A percentile compares a stretch with the other conserved stretches of the same genome.
Evolutionary conservation across 2,113 vertebrate species (phyloP).

Genomic region (Mobula birostris): DNA sequence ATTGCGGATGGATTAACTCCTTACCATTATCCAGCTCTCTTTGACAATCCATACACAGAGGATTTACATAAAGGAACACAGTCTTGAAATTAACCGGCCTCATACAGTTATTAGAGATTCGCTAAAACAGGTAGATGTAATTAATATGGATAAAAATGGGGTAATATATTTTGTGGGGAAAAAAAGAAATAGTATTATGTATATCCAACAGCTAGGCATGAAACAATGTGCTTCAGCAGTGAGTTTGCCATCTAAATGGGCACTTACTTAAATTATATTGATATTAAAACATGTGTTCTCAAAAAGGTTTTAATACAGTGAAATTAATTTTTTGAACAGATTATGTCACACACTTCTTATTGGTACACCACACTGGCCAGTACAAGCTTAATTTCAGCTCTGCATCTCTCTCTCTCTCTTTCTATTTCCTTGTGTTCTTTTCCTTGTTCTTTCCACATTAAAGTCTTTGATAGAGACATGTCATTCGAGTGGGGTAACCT

Average conservation of each 20-base stretch:
- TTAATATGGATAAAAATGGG: too few relatives aligned
- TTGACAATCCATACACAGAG: neutral
- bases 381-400: neutral
- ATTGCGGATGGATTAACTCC: neutral
- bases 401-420: neutral
- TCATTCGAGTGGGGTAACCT: neutral
- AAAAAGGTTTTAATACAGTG: neutral
- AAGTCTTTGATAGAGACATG: neutral
- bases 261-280: neutral
- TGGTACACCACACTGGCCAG: too few relatives aligned
- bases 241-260: neutral
- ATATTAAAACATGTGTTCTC: neutral
- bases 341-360: too few relatives aligned
- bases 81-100: neutral
- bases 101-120: neutral
- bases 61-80: neutral
- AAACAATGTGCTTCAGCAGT: too few relatives aligned
- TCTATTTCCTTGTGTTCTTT: neutral
- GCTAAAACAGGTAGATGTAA: neutral
- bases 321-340: too few relatives aligned
- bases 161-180: too few relatives aligned
- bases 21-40: neutral
- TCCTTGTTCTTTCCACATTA: neutral
- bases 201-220: too few relatives aligned
- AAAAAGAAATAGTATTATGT: too few relatives aligned